Evolutionary conservation across 2,113 vertebrate species (phyloP).

Genomic region (Ondatra zibethicus): DNA sequence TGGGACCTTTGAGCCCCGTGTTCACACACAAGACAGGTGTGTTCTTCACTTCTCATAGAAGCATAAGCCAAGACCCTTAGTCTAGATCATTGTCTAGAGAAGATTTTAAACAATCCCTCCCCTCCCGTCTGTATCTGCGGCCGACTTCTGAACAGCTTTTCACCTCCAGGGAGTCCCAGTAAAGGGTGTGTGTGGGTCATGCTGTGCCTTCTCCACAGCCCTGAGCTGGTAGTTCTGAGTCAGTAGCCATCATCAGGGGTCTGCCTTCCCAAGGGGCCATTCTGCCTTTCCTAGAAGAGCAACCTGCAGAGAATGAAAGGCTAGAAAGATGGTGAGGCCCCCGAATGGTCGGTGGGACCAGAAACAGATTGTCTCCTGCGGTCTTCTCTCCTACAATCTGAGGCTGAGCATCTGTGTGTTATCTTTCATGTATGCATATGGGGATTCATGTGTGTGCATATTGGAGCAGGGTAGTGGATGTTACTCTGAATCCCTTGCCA

Average conservation of each 20-base stretch:
- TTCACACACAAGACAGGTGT: background rate
- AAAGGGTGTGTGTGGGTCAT: background rate
- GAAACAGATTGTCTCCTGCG: background rate
- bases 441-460: background rate
- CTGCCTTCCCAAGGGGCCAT: background rate
- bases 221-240: background rate
- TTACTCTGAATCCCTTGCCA: background rate
- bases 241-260: rapidly evolving
- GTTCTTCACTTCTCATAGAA: background rate
- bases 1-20: background rate
- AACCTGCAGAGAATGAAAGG: background rate
- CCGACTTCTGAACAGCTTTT: background rate
- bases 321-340: background rate
- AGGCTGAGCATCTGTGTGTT: background rate
- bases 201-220: no score
- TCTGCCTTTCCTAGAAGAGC: background rate
- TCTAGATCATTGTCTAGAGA: background rate
- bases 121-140: background rate
- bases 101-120: background rate
- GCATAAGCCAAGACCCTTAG: background rate
- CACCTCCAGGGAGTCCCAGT: background rate
- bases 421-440: background rate
- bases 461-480: background rate
- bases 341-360: background rate
- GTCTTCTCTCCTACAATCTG: background rate